Evolutionary conservation across 1,140 invertebrate genomes (phyloP), one percentile per base, ranked within the genome.

Genomic region (Drosophila pandora): DNA sequence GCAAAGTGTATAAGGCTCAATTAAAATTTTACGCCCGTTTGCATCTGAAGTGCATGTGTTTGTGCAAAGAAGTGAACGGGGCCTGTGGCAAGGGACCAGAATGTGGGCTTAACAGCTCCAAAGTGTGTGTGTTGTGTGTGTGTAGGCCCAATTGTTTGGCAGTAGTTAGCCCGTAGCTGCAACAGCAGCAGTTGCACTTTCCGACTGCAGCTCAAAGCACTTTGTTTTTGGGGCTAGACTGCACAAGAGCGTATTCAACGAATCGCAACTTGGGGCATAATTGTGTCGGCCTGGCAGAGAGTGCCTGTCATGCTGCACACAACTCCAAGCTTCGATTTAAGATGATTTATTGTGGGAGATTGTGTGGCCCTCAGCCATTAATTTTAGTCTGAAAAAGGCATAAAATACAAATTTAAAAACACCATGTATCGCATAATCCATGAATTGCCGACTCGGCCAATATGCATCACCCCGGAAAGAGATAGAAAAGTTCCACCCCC

Each of bases 11-110:
- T 69, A 75, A 79, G 58, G 69, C 79, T 90, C 87, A 90, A 90
- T 90, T 90, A 90, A 90, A 90, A 90, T 82, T 90, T 87, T 79
- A 90, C 82, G 79, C 82, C 72, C 73, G 77, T 79, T 85, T 82
- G 87, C 64, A 82, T 87, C 79, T 79, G 41, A 74, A 79, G 77
- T 69, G 76, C 70, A 69, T 70, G 60, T 64, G 32, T 32, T 32
- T 43, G 30, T 57, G 10, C n/a, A 22, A 53, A 25, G 23, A 30
- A 55, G 23, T 55, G 30, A 28, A 30, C 17, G 13, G 2, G 9
- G 41, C 41, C 6, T 43, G 13, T n/a, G 41, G 41, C 17, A 7
- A 17, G 13, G 41, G 41, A 21, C 13, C 0, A 43, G 17, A 10
- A 22, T 39, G 41, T 8, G 41, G 43, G 63, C 21, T 49, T 47